Base-by-base conservation (phyloP, 2,113 vertebrate species). In the Heterotis niloticus region DNA sequence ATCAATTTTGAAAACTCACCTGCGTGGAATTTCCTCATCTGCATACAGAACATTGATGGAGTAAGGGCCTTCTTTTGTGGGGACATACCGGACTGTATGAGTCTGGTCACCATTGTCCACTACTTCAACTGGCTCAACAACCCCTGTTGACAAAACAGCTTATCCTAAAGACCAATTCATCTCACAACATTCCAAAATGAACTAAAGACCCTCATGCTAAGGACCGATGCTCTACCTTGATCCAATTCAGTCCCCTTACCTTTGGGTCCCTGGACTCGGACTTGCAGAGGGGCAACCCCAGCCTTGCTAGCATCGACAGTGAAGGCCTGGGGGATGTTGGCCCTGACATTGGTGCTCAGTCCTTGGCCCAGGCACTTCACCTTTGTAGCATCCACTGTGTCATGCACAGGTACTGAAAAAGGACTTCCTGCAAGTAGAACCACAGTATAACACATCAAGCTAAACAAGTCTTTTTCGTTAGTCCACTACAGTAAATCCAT, bases 221-320 rank as follows among this genome's bases (percentile, higher is more conserved):
- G n/a, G n/a, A n/a, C n/a, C n/a, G n/a, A n/a, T n/a, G 26, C 10
- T 10, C 72, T 28, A 28, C 4, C 12, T 11, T 7, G 4, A 54
- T 4, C n/a, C 9, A 4, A 4, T 17, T 77, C 51, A 81, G 65
- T 0, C 93, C 85, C 0, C 66, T 78, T 67, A 97, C 96, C 95
- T 93, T 96, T 96, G 70, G 96, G 96, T 1, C 96, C 96, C 69
- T 96, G 94, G 0, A 97, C 95, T 73, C 93, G 90, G 82, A 98
- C 94, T 80, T 96, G 94, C 67, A 98, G 85, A 0, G 92, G 93
- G 16, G 91, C 89, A 13, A 91, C 81, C 79, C 93, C 94, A 44
- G 89, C 91, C 83, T 93, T 93, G 86, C 90, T 94, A 78, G 89
- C 80, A 57, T 91, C 92, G 24, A 94, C 90, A 0, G 88, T 92